phyloP scores from a whole-genome alignment of 2,888 invertebrate species.

The Stomorhina lunata region DNA sequence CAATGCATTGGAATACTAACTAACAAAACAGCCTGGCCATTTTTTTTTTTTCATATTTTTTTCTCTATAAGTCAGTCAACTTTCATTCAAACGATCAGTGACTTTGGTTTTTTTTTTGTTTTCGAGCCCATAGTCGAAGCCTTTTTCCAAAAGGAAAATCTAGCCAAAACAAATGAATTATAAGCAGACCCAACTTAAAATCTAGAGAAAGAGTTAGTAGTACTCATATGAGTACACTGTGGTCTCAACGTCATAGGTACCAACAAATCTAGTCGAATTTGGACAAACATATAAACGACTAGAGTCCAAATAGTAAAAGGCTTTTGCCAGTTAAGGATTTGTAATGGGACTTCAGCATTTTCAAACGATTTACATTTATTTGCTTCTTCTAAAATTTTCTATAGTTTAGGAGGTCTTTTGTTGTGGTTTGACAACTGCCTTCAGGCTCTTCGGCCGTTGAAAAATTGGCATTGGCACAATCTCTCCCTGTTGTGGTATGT shows the following conservation, averaged over 20 bases:
- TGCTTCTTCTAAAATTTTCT: conserved; percentile 35
- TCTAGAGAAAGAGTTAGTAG: conserved; percentile 41
- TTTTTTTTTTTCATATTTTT: conserved; percentile 10
- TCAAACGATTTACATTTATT: neutral
- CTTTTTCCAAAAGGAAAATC: conserved; percentile 21
- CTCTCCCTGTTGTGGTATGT: neutral
- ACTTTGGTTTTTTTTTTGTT: conserved; percentile 32
- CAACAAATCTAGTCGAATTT: neutral
- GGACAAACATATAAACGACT: too few relatives aligned
- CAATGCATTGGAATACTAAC: conserved; percentile 10
- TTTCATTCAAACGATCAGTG: conserved; percentile 68
- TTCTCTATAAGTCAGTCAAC: conserved; percentile 73
- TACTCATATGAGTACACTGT: too few relatives aligned
- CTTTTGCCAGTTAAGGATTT: conserved; percentile 41
- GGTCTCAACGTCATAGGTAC: neutral
- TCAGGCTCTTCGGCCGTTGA: conserved; percentile 25
- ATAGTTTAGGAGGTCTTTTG: conserved; percentile 65
- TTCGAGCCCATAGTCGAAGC: conserved; percentile 12
- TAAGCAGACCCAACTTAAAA: neutral
- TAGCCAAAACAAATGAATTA: neutral
- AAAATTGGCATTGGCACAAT: conserved; percentile 56
- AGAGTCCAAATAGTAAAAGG: conserved; percentile 48
- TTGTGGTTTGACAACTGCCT: conserved; percentile 59
- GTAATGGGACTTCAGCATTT: conserved; percentile 39
- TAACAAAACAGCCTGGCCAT: conserved; percentile 13